These are phyloP conservation scores for Cygnus atratus DNA, from an alignment of 2,113 vertebrate species.

Conservation along the genomic window DNA sequence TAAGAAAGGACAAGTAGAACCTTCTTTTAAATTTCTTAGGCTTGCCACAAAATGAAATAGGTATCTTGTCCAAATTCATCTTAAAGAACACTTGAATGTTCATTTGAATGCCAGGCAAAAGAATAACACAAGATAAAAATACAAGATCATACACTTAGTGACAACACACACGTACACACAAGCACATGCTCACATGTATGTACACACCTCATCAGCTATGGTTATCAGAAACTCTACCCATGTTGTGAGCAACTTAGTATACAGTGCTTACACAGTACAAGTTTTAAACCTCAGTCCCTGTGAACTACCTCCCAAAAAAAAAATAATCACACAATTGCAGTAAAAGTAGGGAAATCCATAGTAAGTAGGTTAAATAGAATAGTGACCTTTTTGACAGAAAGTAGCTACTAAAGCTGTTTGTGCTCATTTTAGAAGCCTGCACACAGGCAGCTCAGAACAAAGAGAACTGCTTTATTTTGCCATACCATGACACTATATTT, in stretches of 20 bases:
- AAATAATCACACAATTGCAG: background rate
- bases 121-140: rapidly evolving
- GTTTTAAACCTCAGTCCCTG: background rate
- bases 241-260: background rate
- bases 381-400: background rate
- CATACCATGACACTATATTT: background rate
- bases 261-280: rapidly evolving
- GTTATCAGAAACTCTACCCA: background rate
- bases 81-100: background rate
- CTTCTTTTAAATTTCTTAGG: background rate
- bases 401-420: background rate
- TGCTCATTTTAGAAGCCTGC: background rate
- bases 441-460: background rate
- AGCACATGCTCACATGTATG: too few relatives aligned
- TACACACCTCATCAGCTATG: background rate
- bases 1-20: background rate
- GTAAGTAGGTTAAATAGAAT: background rate
- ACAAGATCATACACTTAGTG: background rate
- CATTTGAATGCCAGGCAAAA: background rate
- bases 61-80: background rate
- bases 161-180: rapidly evolving
- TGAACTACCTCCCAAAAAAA: background rate
- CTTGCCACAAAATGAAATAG: background rate
- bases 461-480: background rate
- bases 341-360: background rate